These are phyloP conservation scores for Silvanus unidentatus DNA, from an alignment of 2,888 invertebrate genomes.

Conservation along the genomic window DNA sequence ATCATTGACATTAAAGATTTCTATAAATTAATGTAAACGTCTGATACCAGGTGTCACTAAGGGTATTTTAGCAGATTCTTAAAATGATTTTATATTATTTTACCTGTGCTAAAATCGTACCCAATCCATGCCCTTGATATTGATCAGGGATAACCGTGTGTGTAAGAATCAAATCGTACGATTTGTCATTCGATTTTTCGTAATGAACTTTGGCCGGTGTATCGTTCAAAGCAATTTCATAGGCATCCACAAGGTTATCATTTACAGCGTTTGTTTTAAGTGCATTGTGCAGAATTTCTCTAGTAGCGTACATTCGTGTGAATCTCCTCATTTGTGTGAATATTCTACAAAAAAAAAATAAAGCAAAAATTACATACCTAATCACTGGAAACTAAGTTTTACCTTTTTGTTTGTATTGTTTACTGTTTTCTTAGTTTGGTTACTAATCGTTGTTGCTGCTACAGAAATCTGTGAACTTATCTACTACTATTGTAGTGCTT, in stretches of 20 bases:
- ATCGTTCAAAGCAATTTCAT: background rate
- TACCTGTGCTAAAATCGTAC: constrained; percentile 4
- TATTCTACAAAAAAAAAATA: background rate
- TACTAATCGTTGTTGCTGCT: no score
- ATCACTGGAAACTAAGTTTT: background rate
- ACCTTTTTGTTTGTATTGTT: background rate
- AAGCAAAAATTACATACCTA: background rate
- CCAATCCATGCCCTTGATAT: constrained; percentile 3
- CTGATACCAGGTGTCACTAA: no score
- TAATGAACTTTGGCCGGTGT: background rate
- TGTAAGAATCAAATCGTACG: background rate
- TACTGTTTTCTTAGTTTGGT: no score
- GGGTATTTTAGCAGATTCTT: no score
- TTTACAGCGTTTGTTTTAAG: background rate
- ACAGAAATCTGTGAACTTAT: no score
- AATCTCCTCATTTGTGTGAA: background rate
- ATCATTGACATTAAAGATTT: background rate
- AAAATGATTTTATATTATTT: no score
- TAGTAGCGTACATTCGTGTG: background rate
- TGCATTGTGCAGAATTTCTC: background rate
- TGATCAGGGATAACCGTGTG: background rate
- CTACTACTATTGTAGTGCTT: no score
- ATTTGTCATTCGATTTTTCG: background rate
- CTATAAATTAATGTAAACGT: no score
- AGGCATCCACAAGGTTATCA: background rate